A percentile compares a stretch with the other conserved stretches of the same genome.
These are phyloP conservation scores for Aromia moschata DNA, from an alignment of 2,888 invertebrate genomes.

Conservation along the genomic window DNA sequence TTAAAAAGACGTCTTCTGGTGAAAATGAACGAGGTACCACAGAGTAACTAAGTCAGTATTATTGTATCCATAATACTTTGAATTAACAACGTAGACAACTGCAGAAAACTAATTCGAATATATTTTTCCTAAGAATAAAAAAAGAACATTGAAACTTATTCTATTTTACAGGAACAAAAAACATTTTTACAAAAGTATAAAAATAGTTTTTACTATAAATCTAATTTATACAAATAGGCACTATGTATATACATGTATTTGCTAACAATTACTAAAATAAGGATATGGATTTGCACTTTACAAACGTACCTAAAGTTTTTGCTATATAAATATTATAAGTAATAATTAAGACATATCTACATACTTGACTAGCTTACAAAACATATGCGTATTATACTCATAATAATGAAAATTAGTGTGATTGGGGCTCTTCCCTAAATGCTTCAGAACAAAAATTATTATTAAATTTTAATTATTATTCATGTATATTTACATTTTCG, in stretches of 20 bases:
- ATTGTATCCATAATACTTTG: no score
- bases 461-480: no score
- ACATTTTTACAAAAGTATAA: conserved; percentile 55
- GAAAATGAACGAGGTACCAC: no score
- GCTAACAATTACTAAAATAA: conserved; percentile 23
- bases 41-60: no score
- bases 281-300: conserved; percentile 18
- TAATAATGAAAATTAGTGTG: neutral
- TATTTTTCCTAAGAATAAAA: neutral
- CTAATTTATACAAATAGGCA: conserved; percentile 36
- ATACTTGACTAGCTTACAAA: conserved; percentile 20
- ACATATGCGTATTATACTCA: neutral
- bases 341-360: neutral
- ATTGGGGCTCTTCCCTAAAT: neutral
- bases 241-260: conserved; percentile 33
- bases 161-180: conserved; percentile 40
- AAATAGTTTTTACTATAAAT: conserved; percentile 47
- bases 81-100: no score
- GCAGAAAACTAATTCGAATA: no score
- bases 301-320: conserved; percentile 7
- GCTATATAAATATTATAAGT: neutral
- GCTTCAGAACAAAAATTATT: neutral
- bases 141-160: conserved; percentile 22
- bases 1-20: no score
- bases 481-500: no score